These are phyloP conservation scores for Polyodon spathula DNA, from an alignment of 2,113 vertebrate species.

Conservation along the genomic window DNA sequence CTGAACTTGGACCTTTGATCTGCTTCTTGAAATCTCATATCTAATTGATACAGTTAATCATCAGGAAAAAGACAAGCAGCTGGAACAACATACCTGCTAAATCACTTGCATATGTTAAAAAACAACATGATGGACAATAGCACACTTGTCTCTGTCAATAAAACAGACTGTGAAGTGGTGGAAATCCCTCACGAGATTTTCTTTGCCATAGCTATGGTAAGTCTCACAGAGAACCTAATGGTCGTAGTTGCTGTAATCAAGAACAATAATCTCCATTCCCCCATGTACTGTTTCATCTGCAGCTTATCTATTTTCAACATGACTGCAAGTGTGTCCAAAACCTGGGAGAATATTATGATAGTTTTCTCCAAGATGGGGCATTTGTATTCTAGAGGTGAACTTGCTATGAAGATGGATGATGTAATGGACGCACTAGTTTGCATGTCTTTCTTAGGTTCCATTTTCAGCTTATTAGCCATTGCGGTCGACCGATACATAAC, in stretches of 20 bases:
- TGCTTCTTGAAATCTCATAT: too few species aligned
- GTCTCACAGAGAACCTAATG: conserved; percentile 80
- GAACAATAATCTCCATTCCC: conserved; percentile 83
- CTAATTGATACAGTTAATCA: too few species aligned
- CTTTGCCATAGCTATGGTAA: conserved; percentile 65
- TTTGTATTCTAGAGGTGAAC: conserved; percentile 49
- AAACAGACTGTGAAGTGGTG: conserved; percentile 65
- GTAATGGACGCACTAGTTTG: conserved; percentile 80
- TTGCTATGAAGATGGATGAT: conserved; percentile 70
- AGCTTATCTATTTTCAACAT: conserved; percentile 88
- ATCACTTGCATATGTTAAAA: too few species aligned
- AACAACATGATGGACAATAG: conserved; percentile 16
- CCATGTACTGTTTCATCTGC: conserved; percentile 94
- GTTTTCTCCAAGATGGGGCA: conserved; percentile 65
- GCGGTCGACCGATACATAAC: conserved; percentile 88
- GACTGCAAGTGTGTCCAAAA: conserved; percentile 77
- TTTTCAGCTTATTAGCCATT: conserved; percentile 84
- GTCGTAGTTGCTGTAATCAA: conserved; percentile 73
- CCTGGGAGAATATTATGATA: conserved; percentile 76
- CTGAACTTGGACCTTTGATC: too few species aligned
- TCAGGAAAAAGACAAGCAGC: too few species aligned
- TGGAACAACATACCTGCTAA: too few species aligned
- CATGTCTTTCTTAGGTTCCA: conserved; percentile 79
- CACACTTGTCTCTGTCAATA: conserved; percentile 14
- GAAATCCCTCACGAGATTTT: conserved; percentile 73